phyloP scores from a whole-genome alignment of 2,797 vertebrate genomes.

The Poeciliopsis paucimaculata region DNA sequence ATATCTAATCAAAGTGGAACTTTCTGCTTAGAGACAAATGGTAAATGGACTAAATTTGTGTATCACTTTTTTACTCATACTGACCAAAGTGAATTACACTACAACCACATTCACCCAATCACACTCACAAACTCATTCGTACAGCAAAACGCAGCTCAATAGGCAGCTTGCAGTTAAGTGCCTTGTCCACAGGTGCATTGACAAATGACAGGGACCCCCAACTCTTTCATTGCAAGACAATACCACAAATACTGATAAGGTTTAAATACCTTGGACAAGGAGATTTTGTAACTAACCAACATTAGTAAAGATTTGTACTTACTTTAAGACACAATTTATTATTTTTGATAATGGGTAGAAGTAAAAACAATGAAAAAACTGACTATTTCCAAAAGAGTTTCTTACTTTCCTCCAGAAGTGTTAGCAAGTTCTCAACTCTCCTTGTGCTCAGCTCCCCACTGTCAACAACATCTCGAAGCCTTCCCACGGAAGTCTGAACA shows the following conservation, averaged over 20 bases:
- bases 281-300: background rate
- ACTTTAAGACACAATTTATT: background rate
- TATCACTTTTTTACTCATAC: background rate
- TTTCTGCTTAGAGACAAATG: background rate
- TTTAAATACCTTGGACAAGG: background rate
- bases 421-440: constrained; percentile 80
- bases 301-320: background rate
- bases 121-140: background rate
- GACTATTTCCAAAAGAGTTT: constrained; percentile 14
- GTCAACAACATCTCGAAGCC: constrained; percentile 74
- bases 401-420: constrained; percentile 43
- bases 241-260: background rate
- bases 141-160: background rate
- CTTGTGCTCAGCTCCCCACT: constrained; percentile 63
- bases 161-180: background rate
- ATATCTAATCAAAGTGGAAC: background rate
- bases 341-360: background rate
- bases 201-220: background rate
- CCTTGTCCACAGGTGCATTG: background rate
- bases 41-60: background rate
- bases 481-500: constrained; percentile 82
- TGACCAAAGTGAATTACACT: background rate
- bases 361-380: background rate
- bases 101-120: background rate
- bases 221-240: background rate